Conservation (phyloP, 35 echinoderm and acorn worm species). For the Hemicentrotus pulcherrimus region DNA sequence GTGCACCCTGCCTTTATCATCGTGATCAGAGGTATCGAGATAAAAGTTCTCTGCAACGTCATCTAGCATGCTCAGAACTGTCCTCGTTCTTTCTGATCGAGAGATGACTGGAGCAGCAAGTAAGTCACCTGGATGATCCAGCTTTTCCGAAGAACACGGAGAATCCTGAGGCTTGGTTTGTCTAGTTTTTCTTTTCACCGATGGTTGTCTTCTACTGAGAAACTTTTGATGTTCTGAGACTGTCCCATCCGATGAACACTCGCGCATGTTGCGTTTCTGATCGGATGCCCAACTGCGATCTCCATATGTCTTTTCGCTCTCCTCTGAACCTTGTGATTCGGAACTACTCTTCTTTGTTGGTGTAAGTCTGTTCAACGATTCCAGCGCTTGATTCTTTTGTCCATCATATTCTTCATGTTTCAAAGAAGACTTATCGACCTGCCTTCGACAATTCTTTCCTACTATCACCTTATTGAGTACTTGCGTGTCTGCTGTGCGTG, state of each 20-base stretch:
- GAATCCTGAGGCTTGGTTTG: background rate
- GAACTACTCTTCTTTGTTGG: background rate
- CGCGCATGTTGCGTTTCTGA: background rate
- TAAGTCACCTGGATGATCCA: background rate
- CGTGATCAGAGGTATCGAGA: background rate
- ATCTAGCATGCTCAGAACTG: conserved; percentile 15
- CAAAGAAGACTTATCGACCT: background rate
- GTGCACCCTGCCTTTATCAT: background rate
- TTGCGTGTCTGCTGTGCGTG: background rate
- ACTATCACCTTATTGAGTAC: background rate
- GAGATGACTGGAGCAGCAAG: background rate
- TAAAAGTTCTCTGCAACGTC: background rate
- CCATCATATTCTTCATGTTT: background rate
- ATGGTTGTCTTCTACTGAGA: background rate
- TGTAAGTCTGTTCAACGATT: background rate
- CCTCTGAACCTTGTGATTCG: background rate
- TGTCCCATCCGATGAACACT: background rate
- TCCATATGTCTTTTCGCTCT: background rate
- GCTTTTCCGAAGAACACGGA: background rate
- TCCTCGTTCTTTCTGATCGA: conserved; percentile 8
- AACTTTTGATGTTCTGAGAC: background rate
- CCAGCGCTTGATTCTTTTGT: background rate
- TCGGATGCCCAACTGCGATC: background rate
- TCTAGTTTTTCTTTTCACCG: background rate
- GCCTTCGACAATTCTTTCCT: background rate